Conservation (phyloP, 2,888 invertebrate genomes). For the Choreutis nemorana region DNA sequence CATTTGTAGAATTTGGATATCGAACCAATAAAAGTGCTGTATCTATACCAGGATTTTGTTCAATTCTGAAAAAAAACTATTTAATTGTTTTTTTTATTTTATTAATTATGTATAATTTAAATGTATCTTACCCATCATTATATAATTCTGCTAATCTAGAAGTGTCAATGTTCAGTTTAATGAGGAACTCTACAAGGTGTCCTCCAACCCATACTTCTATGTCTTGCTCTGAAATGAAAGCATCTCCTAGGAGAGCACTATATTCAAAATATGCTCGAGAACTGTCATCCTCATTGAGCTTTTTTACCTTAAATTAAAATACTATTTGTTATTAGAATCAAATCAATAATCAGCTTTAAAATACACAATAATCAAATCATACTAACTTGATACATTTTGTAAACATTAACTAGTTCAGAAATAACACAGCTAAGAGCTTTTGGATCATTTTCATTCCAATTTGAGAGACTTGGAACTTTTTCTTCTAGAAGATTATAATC, state of each 20-base stretch:
- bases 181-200: conserved; percentile 69
- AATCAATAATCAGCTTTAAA: conserved; percentile 9
- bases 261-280: conserved; percentile 70
- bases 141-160: conserved; percentile 67
- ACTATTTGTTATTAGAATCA: conserved; percentile 10
- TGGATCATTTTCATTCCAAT: conserved; percentile 71
- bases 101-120: too few species aligned
- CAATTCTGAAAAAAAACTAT: conserved; percentile 25
- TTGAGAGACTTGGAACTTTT: conserved; percentile 66
- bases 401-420: conserved; percentile 67
- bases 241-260: conserved; percentile 63
- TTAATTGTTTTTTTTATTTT: not conserved
- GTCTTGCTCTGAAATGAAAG: conserved; percentile 61
- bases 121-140: conserved; percentile 53
- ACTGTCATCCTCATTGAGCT: conserved; percentile 57
- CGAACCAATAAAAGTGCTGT: conserved; percentile 64
- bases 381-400: conserved; percentile 71
- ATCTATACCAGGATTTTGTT: conserved; percentile 54
- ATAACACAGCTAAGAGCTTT: conserved; percentile 68
- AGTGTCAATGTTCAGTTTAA: conserved; percentile 70
- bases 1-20: conserved; percentile 62
- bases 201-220: conserved; percentile 72
- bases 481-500: conserved; percentile 59
- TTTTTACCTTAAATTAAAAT: conserved; percentile 38
- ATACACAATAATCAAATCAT: not conserved